These are phyloP conservation scores for Pammene fasciana DNA, from an alignment of 2,888 invertebrate genomes.

Conservation along the genomic window DNA sequence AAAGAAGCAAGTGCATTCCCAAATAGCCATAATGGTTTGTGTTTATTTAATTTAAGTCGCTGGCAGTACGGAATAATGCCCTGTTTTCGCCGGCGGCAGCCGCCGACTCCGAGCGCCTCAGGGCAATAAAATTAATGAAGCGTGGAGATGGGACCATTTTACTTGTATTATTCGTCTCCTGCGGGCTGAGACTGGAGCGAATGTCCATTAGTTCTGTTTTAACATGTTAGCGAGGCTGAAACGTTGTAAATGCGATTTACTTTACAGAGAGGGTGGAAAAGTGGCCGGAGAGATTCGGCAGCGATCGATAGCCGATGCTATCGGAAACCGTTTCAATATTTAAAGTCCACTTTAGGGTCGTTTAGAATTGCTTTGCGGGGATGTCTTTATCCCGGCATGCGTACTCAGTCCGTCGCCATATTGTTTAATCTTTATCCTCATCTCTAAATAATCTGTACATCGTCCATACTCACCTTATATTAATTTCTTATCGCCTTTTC, in stretches of 20 bases:
- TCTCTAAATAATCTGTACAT: no score
- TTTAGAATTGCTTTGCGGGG: conserved; percentile 17
- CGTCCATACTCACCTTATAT: no score
- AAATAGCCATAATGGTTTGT: conserved; percentile 75
- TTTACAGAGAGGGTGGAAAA: conserved; percentile 79
- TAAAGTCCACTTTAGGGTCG: conserved; percentile 41
- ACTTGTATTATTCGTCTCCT: conserved; percentile 84
- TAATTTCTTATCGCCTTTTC: no score
- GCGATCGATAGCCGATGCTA: conserved; percentile 73
- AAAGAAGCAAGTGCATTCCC: conserved; percentile 70
- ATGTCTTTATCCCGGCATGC: neutral
- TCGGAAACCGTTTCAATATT: conserved; percentile 63
- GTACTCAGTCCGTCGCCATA: neutral
- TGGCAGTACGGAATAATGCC: conserved; percentile 78
- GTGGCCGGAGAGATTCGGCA: conserved; percentile 73
- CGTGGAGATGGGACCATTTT: conserved; percentile 84
- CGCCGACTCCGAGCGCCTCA: conserved; percentile 75
- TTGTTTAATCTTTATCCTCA: neutral
- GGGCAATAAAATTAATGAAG: conserved; percentile 84
- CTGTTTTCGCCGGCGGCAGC: conserved; percentile 75
- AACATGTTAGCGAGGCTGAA: conserved; percentile 84
- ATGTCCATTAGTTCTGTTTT: conserved; percentile 84
- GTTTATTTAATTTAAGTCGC: conserved; percentile 82
- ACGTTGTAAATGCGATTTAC: conserved; percentile 83
- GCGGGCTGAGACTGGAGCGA: conserved; percentile 82